Conservation (phyloP, 2,888 invertebrate species). For the Lithophane ornitopus region DNA sequence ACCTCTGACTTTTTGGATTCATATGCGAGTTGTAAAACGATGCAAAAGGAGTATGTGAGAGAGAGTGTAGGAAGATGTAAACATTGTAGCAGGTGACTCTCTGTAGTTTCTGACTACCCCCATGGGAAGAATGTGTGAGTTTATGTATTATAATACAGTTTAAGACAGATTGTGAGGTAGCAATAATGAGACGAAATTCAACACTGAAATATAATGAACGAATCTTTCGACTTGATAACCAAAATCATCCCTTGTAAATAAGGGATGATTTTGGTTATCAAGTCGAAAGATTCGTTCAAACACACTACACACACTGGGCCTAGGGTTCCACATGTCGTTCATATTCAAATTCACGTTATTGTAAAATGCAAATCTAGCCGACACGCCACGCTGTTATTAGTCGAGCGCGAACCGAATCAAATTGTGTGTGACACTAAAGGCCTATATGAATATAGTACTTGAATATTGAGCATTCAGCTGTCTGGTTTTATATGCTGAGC, state of each 20-base stretch:
- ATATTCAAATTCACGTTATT: conserved; percentile 62
- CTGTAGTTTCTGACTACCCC: background rate
- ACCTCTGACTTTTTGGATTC: no score
- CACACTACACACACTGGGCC: background rate
- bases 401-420: conserved; percentile 32
- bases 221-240: background rate
- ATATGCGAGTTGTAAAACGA: background rate
- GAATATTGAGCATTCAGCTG: conserved; percentile 25
- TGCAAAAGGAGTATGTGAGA: background rate
- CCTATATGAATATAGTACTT: conserved; percentile 1
- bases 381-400: conserved; percentile 26
- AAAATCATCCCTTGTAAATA: conserved; percentile 1
- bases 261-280: no score
- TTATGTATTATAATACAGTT: background rate
- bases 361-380: conserved; percentile 65
- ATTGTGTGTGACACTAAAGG: conserved; percentile 39
- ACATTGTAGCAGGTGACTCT: background rate
- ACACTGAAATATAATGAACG: background rate
- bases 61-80: no score
- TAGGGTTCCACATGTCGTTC: conserved; percentile 26
- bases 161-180: background rate
- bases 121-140: background rate
- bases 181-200: no score
- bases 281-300: no score
- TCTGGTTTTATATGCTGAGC: conserved; percentile 6